Percentiles rank a stretch among this genome's conserved stretches.
phyloP scores from a whole-genome alignment of 2,113 vertebrate species.

The Caracal caracal region DNA sequence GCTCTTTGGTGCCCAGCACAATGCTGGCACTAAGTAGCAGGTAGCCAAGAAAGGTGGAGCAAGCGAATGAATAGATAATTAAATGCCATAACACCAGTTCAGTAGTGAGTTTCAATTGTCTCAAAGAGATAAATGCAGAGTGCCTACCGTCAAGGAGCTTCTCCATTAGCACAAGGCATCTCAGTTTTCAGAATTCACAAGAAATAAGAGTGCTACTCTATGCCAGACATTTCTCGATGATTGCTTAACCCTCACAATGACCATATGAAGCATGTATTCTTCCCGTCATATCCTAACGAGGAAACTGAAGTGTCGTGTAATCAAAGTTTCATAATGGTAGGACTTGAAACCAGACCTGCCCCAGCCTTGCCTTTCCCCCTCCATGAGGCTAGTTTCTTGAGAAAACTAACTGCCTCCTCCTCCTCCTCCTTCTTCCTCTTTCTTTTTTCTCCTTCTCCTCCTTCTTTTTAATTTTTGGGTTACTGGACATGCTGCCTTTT shows the following conservation, averaged over 20 bases:
- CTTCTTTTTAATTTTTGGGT: slow-evolving; percentile 25
- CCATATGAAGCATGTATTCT: background rate
- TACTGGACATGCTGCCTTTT: background rate
- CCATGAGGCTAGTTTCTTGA: background rate
- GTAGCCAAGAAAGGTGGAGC: no score
- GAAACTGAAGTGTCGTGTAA: rapidly evolving
- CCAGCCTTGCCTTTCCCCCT: background rate
- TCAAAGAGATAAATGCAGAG: background rate
- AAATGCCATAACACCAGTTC: background rate
- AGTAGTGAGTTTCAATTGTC: background rate
- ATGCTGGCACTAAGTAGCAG: background rate
- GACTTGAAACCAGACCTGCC: background rate
- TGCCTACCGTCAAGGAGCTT: background rate
- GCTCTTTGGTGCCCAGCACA: background rate
- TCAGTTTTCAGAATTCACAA: background rate
- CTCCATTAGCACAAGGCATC: background rate
- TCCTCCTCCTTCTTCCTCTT: background rate
- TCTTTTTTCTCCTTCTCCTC: background rate
- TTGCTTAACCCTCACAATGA: background rate
- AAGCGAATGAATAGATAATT: background rate
- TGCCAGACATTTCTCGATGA: background rate
- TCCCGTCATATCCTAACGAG: background rate
- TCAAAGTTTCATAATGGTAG: background rate
- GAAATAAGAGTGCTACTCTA: background rate
- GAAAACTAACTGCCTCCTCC: background rate